Conservation (phyloP, 2,888 invertebrate genomes). For the Pheosia tremula region DNA sequence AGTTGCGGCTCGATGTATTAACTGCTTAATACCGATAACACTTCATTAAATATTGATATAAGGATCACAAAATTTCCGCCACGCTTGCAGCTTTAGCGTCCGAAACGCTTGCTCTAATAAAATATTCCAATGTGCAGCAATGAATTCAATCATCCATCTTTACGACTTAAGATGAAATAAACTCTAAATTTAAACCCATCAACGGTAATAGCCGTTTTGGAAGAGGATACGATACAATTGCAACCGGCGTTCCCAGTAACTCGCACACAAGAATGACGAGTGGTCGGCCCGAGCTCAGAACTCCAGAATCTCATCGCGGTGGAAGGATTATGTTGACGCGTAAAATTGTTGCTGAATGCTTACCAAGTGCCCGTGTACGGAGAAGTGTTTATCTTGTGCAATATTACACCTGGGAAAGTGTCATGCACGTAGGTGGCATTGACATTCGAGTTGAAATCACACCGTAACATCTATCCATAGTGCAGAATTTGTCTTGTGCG, state of each 20-base stretch:
- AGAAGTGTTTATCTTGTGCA: conserved; percentile 65
- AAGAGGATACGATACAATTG: conserved; percentile 9
- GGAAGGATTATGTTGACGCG: conserved; percentile 15
- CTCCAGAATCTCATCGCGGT: conserved; percentile 22
- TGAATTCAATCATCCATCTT: conserved; percentile 13
- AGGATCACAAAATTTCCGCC: too few relatives aligned
- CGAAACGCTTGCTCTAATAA: neutral
- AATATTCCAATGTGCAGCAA: conserved; percentile 16
- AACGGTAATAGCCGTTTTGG: conserved; percentile 11
- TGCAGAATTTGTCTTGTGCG: too few relatives aligned
- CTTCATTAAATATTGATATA: too few relatives aligned
- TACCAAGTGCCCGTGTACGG: conserved; percentile 55
- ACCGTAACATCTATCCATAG: too few relatives aligned
- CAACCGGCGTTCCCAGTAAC: conserved; percentile 16
- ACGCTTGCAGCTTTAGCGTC: too few relatives aligned
- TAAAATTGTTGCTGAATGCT: conserved; percentile 44
- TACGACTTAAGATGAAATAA: neutral
- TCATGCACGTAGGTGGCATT: conserved; percentile 7
- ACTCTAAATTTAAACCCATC: conserved; percentile 7
- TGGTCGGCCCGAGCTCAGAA: conserved; percentile 15
- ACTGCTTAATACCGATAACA: too few relatives aligned
- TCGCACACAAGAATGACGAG: conserved; percentile 29
- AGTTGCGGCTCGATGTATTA: too few relatives aligned
- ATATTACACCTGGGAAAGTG: conserved; percentile 59
- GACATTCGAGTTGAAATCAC: neutral